phyloP scores from a whole-genome alignment of 2,113 vertebrate species.

The Pterocles orientalis region DNA sequence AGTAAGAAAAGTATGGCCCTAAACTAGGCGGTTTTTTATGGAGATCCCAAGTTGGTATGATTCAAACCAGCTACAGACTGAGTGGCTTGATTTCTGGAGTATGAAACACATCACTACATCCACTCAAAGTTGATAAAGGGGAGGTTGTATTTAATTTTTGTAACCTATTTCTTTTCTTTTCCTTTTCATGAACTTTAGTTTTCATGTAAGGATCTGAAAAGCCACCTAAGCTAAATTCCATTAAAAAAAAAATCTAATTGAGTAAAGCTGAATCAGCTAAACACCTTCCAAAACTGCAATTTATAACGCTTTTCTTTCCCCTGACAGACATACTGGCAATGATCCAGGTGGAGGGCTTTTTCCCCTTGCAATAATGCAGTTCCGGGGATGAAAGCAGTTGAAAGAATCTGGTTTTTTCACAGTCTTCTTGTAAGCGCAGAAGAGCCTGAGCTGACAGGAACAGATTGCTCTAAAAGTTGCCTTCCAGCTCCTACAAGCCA shows the following conservation, averaged over 20 bases:
- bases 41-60: background rate
- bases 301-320: background rate
- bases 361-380: background rate
- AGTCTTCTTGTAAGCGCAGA: background rate
- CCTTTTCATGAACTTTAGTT: background rate
- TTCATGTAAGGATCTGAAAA: background rate
- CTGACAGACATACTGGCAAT: background rate
- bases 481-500: background rate
- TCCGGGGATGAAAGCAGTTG: background rate
- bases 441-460: background rate
- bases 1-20: background rate
- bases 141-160: background rate
- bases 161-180: background rate
- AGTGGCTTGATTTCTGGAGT: background rate
- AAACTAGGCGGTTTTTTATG: background rate
- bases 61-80: background rate
- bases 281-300: background rate
- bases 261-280: constrained; percentile 23
- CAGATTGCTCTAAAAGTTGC: background rate
- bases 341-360: background rate
- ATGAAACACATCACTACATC: background rate
- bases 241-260: background rate
- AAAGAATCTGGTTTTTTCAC: background rate
- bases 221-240: background rate
- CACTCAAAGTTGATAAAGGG: background rate